Evolutionary conservation across 2,888 invertebrate species (phyloP), one percentile per base, ranked within the genome.

Genomic region (Phengaris arion): DNA sequence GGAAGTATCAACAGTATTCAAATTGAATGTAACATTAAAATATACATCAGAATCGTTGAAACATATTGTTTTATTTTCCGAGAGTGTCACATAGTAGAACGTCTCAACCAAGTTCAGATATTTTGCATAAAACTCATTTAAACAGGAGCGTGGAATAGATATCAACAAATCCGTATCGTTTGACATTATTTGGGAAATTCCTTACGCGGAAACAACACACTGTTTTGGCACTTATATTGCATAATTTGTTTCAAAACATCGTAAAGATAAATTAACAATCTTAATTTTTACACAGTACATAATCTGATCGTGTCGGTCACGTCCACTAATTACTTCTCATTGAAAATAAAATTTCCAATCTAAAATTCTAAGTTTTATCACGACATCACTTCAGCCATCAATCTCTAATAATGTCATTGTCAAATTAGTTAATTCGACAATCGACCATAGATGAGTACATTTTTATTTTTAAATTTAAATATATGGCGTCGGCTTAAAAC

Each of bases 101-200:
- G 91, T 91, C 90, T 93, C 93, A 77, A 93, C 91, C 83, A 93
- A 88, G 87, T 92, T 93, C 55, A 89, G 86, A 84, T 92, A 92
- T 83, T 90, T 92, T 80, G 83, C 87, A 80, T 89, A 91, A 83
- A 93, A 93, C 81, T 92, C 91, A 45, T 85, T 84, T 78, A 92
- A 81, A 86, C 90, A 89, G 80, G 87, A 86, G 78, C 92, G 91
- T 81, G 93, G 93, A 81, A 93, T 91, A 80, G 89, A 86, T 87
- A 93, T 89, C 76, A 86, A 81, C 77, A 89, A 82, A 83, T 92
- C 90, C 79, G 86, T 85, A 80, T 91, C 92, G 83, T 87, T 87
- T 86, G 93, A 93, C 93, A 93, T 93, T 86, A 83, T 90, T 84
- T 78, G 77, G 78, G 81, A 76, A 77, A 78, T 82, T 81, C 82